phyloP scores from a whole-genome alignment of 2,888 invertebrate genomes.

The Drosophila borborema region DNA sequence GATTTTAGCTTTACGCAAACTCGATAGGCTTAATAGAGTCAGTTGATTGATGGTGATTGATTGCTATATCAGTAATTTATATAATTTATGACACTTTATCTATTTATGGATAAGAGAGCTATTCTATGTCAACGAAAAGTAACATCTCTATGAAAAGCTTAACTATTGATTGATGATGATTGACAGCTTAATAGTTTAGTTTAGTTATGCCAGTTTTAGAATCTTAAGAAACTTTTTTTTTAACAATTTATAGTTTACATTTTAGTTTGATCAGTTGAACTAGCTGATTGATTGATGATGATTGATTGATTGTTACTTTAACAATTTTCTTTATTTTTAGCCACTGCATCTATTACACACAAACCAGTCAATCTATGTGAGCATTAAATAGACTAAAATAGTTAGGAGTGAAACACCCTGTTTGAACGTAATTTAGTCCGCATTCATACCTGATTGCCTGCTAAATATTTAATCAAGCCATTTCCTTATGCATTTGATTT shows the following conservation, averaged over 20 bases:
- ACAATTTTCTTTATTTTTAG: no score
- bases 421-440: neutral
- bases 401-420: neutral
- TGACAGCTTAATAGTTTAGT: neutral
- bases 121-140: no score
- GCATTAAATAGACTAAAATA: no score
- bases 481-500: neutral
- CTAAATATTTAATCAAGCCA: neutral
- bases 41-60: neutral
- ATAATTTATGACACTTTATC: neutral
- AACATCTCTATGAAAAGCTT: neutral
- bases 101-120: neutral
- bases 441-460: neutral
- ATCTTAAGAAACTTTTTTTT: no score
- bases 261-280: no score
- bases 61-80: neutral
- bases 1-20: no score
- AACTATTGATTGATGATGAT: conserved; percentile 1
- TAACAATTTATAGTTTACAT: no score
- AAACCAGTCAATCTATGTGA: no score
- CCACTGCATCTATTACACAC: no score
- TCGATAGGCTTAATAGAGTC: neutral
- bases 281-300: neutral
- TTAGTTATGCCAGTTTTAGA: neutral
- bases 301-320: neutral